Conservation (phyloP, 2,888 invertebrate genomes). For the Rhagium mordax region DNA sequence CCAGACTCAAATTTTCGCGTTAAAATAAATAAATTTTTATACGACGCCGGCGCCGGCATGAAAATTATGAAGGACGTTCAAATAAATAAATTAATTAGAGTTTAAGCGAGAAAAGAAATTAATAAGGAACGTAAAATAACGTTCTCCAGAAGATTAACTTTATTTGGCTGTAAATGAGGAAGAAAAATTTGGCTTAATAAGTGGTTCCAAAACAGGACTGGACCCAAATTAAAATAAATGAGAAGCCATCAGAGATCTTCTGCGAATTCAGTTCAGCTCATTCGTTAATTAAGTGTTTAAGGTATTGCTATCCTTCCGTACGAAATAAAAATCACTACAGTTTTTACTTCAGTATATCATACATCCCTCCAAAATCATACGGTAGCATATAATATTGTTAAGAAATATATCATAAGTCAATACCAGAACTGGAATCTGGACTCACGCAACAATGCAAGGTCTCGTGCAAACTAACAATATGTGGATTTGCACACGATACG, state of each 20-base stretch:
- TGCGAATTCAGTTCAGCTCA: too few relatives aligned
- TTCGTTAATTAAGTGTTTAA: too few relatives aligned
- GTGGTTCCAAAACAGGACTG: neutral
- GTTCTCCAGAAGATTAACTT: constrained; percentile 1
- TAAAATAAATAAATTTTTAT: neutral
- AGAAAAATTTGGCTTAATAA: constrained; percentile 3
- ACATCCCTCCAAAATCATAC: too few relatives aligned
- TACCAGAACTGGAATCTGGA: neutral
- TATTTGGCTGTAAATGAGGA: constrained; percentile 4
- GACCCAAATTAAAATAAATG: neutral
- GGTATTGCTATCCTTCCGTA: too few relatives aligned
- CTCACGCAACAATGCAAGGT: neutral
- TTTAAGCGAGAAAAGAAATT: neutral
- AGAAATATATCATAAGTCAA: neutral
- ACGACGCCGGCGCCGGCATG: too few relatives aligned
- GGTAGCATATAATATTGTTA: neutral
- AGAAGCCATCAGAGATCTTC: neutral
- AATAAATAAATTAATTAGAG: neutral
- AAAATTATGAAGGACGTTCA: neutral
- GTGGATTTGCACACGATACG: constrained; percentile 23
- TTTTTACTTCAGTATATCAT: too few relatives aligned
- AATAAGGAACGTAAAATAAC: neutral
- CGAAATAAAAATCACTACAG: too few relatives aligned
- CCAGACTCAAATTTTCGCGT: too few relatives aligned
- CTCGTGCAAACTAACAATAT: constrained; percentile 21